Percentiles rank a stretch among this genome's conserved stretches.
These are phyloP conservation scores for Corydoras sp. DNA, from an alignment of 2,113 vertebrate genomes.

Conservation along the genomic window DNA sequence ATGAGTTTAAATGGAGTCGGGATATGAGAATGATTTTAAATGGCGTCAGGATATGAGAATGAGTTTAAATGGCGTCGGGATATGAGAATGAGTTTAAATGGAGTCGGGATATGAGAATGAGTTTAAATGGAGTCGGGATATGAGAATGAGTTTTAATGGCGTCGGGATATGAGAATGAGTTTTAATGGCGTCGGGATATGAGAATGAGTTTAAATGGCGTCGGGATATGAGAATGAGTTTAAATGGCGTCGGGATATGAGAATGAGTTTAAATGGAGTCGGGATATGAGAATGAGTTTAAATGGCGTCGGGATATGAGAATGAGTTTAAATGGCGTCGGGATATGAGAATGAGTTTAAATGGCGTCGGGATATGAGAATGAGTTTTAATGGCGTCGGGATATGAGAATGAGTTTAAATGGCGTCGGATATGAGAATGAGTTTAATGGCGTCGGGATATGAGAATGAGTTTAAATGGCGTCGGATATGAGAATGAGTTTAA, in stretches of 20 bases:
- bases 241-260: constrained; percentile 42
- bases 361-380: constrained; percentile 38
- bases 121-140: constrained; percentile 41
- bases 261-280: constrained; percentile 43
- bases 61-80: constrained; percentile 40
- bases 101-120: constrained; percentile 38
- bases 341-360: constrained; percentile 44
- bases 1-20: constrained; percentile 42
- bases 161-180: constrained; percentile 38
- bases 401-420: constrained; percentile 45
- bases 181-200: constrained; percentile 42
- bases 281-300: constrained; percentile 42
- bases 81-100: constrained; percentile 45
- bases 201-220: constrained; percentile 45
- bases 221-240: constrained; percentile 39
- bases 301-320: constrained; percentile 40
- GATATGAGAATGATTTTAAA: constrained; percentile 44
- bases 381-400: constrained; percentile 42
- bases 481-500: constrained; percentile 42
- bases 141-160: constrained; percentile 46
- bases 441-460: constrained; percentile 37
- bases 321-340: constrained; percentile 41
- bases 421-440: constrained; percentile 39
- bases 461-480: constrained; percentile 44
- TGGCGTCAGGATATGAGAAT: constrained; percentile 38